phyloP scores from a whole-genome alignment of 2,113 vertebrate species.

The Vireo altiloquus region DNA sequence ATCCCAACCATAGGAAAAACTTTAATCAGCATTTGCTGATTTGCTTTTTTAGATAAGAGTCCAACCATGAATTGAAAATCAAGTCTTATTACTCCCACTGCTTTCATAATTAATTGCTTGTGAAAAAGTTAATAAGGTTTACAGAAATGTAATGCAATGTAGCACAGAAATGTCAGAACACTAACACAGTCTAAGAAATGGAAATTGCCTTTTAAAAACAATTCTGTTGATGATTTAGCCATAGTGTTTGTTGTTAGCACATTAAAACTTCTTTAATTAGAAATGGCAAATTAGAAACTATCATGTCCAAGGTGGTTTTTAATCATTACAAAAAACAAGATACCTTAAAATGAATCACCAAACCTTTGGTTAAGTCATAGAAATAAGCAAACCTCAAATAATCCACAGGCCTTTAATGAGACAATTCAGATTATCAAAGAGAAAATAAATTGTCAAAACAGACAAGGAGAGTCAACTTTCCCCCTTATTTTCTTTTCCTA shows the following conservation, averaged over 20 bases:
- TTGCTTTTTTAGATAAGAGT: conserved; percentile 7
- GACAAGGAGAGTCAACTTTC: not conserved
- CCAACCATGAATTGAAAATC: not conserved
- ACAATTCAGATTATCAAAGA: not conserved
- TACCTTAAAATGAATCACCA: not conserved
- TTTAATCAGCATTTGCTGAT: not conserved
- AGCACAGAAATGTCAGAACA: not conserved
- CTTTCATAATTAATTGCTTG: conserved; percentile 37
- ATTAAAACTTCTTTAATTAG: not conserved
- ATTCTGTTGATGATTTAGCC: not conserved
- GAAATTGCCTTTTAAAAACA: not conserved
- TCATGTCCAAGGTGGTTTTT: not conserved
- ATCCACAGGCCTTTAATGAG: not conserved
- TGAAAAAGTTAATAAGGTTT: conserved; percentile 25
- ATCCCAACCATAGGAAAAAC: not conserved
- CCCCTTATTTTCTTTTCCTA: not conserved
- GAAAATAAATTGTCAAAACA: not conserved
- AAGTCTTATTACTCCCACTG: not conserved
- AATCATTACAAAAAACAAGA: not conserved
- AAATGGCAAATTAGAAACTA: not conserved
- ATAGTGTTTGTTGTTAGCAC: not conserved
- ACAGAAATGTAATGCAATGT: not conserved
- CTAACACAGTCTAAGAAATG: not conserved
- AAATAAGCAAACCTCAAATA: not conserved
- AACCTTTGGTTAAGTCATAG: not conserved